Evolutionary conservation across 2,113 vertebrate species (phyloP).

Genomic region (Hystrix cristata): DNA sequence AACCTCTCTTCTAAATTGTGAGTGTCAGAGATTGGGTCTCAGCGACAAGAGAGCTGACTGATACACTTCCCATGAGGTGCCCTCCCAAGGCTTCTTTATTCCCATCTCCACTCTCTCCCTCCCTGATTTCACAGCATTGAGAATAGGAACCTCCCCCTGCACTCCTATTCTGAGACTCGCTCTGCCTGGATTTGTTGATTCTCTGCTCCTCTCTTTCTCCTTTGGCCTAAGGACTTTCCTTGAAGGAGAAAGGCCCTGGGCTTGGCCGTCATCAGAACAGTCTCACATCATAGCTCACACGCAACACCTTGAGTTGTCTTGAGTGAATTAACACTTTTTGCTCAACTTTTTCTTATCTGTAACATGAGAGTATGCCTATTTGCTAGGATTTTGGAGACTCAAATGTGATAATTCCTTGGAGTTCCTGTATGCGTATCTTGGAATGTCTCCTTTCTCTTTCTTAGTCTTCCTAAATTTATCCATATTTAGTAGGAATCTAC

Average conservation of each 20-base stretch:
- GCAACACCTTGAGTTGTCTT: background rate
- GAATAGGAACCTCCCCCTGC: background rate
- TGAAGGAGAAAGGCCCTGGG: background rate
- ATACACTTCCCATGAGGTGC: fast-evolving
- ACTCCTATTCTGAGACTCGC: background rate
- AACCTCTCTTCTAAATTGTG: background rate
- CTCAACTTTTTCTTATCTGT: background rate
- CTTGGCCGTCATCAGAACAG: background rate
- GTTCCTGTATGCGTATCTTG: background rate
- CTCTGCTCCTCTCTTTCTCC: background rate
- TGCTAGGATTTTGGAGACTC: background rate
- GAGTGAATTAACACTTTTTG: background rate
- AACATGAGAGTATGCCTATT: background rate
- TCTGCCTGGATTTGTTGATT: too few species aligned
- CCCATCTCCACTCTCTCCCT: fast-evolving
- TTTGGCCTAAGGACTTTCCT: background rate
- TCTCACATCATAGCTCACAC: too few species aligned
- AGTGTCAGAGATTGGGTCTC: background rate
- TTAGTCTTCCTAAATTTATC: background rate
- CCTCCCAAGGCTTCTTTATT: fast-evolving
- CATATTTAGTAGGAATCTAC: background rate
- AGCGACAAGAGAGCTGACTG: background rate
- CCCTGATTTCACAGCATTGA: background rate
- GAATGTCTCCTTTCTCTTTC: background rate
- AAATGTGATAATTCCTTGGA: background rate